Base-by-base conservation (phyloP, 1,140 invertebrate genomes). In the Acromyrmex charruanus region DNA sequence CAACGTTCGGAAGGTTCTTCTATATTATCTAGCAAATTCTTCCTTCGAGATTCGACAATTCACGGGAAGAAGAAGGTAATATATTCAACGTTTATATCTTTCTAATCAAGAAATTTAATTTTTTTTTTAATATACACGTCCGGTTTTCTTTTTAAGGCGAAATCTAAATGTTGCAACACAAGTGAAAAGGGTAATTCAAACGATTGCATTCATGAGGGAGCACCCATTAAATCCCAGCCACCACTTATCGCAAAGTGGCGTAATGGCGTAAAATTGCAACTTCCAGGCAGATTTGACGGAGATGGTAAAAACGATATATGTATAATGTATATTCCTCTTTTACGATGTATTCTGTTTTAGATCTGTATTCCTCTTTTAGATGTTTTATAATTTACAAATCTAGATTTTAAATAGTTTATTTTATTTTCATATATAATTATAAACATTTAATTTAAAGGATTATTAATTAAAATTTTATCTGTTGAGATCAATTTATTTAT, bases 1-100 rank as follows among this genome's bases (percentile, higher is more conserved):
- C 97, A 97, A 92, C 96, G 96, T 68, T 98, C 97, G 5, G 97
- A 97, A 92, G 95, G 96, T 91, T 97, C 97, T 25, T 97, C 97
- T 0, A 96, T 97, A 85, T 95, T 97, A 58, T 96, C 97, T 35
- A 97, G 96, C n/a, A 96, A 97, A 89, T 96, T 97, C 92, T 95
- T 97, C 63, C 94, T 96, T 58, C 95, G 97, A 61, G 97, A 97
- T 92, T 97, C 96, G 71, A 96, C 96, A 55, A 93, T 95, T 87
- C 94, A 95, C 88, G 93, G 93, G 25, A 95, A 95, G 35, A 95
- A 95, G 68, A 95, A 95, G 88, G 94, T 95, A 87, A 63, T 1
- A 51, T 71, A 77, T 25, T 72, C 1, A 39, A 35, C 12, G 18
- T 18, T 55, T n/a, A 28, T 55, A 53, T 44, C 44, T 28, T 53